Evolutionary conservation across 2,797 vertebrate species (phyloP).

Genomic region (Phataginus tricuspis): DNA sequence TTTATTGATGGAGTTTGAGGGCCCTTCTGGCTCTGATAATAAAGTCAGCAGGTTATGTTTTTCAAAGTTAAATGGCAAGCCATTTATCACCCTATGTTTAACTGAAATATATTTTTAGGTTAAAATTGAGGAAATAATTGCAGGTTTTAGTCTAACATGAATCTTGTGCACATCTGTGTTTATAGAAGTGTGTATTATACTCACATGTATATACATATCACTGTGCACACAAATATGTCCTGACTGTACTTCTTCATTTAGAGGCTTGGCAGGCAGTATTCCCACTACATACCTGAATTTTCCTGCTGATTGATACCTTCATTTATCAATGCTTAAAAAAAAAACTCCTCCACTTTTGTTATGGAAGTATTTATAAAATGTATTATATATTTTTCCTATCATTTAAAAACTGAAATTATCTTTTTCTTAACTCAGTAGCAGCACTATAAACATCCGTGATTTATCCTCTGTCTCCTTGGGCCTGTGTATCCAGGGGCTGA

Average conservation of each 20-base stretch:
- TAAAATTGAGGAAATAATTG: constrained; percentile 41
- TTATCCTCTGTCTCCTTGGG: background rate
- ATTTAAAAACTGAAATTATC: background rate
- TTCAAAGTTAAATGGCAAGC: constrained; percentile 52
- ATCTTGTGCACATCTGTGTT: background rate
- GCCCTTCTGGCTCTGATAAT: constrained; percentile 65
- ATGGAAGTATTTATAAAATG: background rate
- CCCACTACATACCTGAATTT: background rate
- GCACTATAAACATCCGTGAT: background rate
- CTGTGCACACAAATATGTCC: background rate
- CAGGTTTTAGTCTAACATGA: constrained; percentile 42
- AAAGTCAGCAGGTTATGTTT: constrained; percentile 55
- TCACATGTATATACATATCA: no score
- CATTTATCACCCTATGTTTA: constrained; percentile 55
- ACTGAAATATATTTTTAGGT: constrained; percentile 53
- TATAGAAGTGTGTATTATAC: background rate
- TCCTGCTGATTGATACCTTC: background rate
- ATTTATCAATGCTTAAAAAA: background rate
- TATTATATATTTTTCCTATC: background rate
- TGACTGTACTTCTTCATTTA: background rate
- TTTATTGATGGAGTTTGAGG: constrained; percentile 58
- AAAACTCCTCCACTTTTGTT: background rate
- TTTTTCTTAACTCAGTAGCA: background rate
- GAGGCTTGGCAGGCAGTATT: background rate
- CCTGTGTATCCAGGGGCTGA: background rate